Base-by-base conservation (phyloP, 2,888 invertebrate species). In the Phengaris alcon region DNA sequence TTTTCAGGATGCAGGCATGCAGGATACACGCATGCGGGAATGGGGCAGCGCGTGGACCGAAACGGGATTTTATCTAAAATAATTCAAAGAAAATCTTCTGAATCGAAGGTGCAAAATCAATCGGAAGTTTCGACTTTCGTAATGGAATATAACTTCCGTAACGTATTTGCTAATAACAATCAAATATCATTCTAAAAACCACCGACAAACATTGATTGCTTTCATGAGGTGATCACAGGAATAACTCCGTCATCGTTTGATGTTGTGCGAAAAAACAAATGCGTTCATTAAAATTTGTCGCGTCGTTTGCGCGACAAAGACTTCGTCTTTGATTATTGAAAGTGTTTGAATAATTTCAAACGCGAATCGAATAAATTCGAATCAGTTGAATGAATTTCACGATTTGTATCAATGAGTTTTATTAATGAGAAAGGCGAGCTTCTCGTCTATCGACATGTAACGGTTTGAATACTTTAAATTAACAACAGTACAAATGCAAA, bases 221-320 rank as follows among this genome's bases (percentile, higher is more conserved):
- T 22, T 70, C 6, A 51, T 10, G 9, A 70, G 22, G 54, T 72
- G 52, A 72, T 68, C 68, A 68, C 46, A 44, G 44, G 44, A 48
- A 48, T 15, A 74, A 68, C 74, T 54, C 51, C 46, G 44, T n/a
- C 35, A 15, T 55, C 68, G 73, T 68, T 77, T 76, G 72, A 76
- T 75, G 68, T 59, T 57, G 35, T 35, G 35, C 57, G 59, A 72
- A 6, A 77, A 73, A 73, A 73, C 51, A 15, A 64, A 75, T 48
- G 59, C 76, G 78, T 81, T 83, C 83, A 81, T 84, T 83, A 84
- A 83, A 84, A 81, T 82, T 81, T 81, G 78, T 79, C 82, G 83
- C 82, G 59, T 81, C 81, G 81, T 81, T 82, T 82, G 78, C 59
- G 77, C 68, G 64, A 52, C 35, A 55, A 46, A 55, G 10, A 44